A percentile compares a stretch with the other conserved stretches of the same genome.
phyloP scores from a whole-genome alignment of 1,140 invertebrate genomes.

The Dendrolimus kikuchii region DNA sequence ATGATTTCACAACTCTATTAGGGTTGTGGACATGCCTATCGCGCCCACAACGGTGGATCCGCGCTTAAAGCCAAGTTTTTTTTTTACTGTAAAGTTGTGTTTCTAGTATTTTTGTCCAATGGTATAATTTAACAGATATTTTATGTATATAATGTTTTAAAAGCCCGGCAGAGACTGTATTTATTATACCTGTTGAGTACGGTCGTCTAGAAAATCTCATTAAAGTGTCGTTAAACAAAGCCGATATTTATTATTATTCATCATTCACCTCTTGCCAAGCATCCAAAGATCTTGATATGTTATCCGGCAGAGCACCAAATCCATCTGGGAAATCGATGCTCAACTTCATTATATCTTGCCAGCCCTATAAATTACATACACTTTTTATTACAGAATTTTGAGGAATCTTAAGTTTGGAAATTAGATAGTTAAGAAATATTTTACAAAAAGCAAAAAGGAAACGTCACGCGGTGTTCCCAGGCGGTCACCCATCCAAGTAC shows the following conservation, averaged over 20 bases:
- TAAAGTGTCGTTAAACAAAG: constrained; percentile 1
- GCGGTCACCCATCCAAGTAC: constrained; percentile 7
- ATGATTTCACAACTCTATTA: too few relatives aligned
- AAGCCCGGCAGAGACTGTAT: too few relatives aligned
- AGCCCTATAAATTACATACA: constrained; percentile 70
- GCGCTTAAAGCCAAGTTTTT: too few relatives aligned
- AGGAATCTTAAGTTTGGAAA: not conserved
- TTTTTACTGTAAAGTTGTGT: too few relatives aligned
- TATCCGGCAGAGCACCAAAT: constrained; percentile 78
- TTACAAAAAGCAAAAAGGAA: constrained; percentile 8
- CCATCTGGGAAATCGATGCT: constrained; percentile 77
- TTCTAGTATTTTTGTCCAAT: too few relatives aligned
- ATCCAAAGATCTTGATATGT: constrained; percentile 74
- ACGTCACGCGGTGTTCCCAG: constrained; percentile 20
- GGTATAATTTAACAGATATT: too few relatives aligned
- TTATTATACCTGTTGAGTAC: too few relatives aligned
- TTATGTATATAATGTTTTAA: too few relatives aligned
- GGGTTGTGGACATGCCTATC: too few relatives aligned
- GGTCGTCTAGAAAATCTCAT: not conserved
- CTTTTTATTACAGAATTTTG: not conserved
- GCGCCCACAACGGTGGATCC: too few relatives aligned
- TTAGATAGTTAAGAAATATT: not conserved
- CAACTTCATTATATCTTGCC: constrained; percentile 87
- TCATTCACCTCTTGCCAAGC: constrained; percentile 80
- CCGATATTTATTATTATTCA: not conserved